These are phyloP conservation scores for Sarcophaga carnaria DNA, from an alignment of 2,888 invertebrate species.

Conservation along the genomic window DNA sequence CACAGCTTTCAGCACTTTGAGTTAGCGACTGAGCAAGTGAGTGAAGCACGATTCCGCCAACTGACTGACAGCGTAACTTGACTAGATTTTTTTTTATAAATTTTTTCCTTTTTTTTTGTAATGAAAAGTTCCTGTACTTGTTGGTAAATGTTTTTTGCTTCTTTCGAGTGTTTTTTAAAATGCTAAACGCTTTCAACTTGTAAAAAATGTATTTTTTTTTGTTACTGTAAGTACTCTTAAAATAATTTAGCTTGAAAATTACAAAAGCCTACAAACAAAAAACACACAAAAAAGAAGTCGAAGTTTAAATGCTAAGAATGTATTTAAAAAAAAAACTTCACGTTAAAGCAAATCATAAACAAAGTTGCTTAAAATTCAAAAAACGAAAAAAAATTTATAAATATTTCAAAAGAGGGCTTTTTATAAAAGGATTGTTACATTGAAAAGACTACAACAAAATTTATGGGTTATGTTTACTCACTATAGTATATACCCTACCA, in stretches of 20 bases:
- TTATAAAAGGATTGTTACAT: no score
- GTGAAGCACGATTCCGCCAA: background rate
- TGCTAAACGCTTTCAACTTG: conserved; percentile 59
- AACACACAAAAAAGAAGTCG: background rate
- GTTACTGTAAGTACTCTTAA: conserved; percentile 41
- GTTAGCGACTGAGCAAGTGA: conserved; percentile 15
- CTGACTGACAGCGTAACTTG: no score
- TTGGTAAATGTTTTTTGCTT: conserved; percentile 17
- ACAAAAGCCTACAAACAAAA: conserved; percentile 20
- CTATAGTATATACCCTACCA: no score
- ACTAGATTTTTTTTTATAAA: no score
- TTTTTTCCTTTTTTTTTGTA: conserved; percentile 9
- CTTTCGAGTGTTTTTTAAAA: conserved; percentile 52
- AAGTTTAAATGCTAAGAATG: background rate
- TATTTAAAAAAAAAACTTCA: background rate
- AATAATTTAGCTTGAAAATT: conserved; percentile 41
- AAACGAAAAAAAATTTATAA: background rate
- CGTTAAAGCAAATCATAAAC: background rate
- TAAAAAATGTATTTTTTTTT: conserved; percentile 16
- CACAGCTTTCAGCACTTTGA: background rate
- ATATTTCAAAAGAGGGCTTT: background rate
- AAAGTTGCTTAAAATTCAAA: conserved; percentile 31
- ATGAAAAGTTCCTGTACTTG: conserved; percentile 56
- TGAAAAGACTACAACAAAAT: no score
- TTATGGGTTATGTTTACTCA: no score